Evolutionary conservation across 2,888 invertebrate genomes (phyloP).

Genomic region (Synanthedon myopaeformis): DNA sequence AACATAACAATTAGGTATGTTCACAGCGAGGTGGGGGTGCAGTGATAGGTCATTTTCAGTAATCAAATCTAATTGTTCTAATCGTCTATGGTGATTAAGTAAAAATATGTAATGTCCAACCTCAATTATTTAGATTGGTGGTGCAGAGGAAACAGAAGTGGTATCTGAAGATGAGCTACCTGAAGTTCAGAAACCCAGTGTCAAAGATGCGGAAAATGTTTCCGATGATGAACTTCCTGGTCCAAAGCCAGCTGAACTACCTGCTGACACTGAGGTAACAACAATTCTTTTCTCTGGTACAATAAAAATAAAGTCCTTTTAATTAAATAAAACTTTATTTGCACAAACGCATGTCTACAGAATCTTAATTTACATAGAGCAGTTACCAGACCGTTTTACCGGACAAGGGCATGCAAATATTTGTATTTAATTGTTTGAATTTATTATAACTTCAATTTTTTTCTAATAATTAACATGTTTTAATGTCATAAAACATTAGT

Average conservation of each 20-base stretch:
- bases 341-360: not conserved
- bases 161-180: constrained; percentile 88
- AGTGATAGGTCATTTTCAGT: no score
- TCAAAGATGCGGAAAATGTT: constrained; percentile 86
- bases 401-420: no score
- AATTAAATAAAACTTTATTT: not conserved
- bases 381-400: no score
- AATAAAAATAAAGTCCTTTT: not conserved
- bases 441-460: no score
- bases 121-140: constrained; percentile 35
- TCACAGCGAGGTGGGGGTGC: no score
- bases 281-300: not conserved
- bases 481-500: no score
- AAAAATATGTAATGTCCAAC: no score
- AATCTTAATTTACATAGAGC: not conserved
- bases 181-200: constrained; percentile 77
- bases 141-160: constrained; percentile 84
- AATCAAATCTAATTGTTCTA: no score
- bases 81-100: no score
- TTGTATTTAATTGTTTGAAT: no score
- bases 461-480: no score
- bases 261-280: constrained; percentile 77
- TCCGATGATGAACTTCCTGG: constrained; percentile 82
- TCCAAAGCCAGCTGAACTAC: constrained; percentile 77
- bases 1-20: no score